Evolutionary conservation across 2,113 vertebrate genomes (phyloP).

Genomic region (Hyperoodon ampullatus): DNA sequence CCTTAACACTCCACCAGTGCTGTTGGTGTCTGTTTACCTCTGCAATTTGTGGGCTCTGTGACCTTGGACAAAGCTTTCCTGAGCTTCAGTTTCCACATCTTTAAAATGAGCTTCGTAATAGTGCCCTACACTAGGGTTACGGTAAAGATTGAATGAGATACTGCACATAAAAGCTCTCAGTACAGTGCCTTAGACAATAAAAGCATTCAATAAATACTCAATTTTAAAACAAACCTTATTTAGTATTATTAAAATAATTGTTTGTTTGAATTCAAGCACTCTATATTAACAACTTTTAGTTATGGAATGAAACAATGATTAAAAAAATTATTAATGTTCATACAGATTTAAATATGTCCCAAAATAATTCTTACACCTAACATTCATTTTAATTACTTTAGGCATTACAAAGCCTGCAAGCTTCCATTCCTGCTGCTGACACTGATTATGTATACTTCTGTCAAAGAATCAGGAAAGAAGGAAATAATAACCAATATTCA

Average conservation of each 20-base stretch:
- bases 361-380: conserved; percentile 1
- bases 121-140: neutral
- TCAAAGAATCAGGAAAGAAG: conserved; percentile 25
- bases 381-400: neutral
- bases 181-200: neutral
- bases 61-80: neutral
- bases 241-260: conserved; percentile 20
- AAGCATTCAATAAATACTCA: conserved; percentile 22
- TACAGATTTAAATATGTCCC: conserved; percentile 5
- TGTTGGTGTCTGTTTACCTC: neutral
- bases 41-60: neutral
- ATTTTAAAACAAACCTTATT: conserved; percentile 36
- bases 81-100: conserved; percentile 11
- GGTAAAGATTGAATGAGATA: neutral
- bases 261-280: conserved; percentile 23
- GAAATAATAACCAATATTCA: neutral
- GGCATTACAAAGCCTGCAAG: conserved; percentile 22
- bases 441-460: neutral
- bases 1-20: neutral
- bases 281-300: neutral
- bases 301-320: neutral
- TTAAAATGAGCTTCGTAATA: conserved; percentile 7
- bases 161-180: neutral
- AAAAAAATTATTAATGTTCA: conserved; percentile 29
- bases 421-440: neutral